Evolutionary conservation across 1,140 invertebrate species (phyloP).

Genomic region (Metaphire vulgaris): DNA sequence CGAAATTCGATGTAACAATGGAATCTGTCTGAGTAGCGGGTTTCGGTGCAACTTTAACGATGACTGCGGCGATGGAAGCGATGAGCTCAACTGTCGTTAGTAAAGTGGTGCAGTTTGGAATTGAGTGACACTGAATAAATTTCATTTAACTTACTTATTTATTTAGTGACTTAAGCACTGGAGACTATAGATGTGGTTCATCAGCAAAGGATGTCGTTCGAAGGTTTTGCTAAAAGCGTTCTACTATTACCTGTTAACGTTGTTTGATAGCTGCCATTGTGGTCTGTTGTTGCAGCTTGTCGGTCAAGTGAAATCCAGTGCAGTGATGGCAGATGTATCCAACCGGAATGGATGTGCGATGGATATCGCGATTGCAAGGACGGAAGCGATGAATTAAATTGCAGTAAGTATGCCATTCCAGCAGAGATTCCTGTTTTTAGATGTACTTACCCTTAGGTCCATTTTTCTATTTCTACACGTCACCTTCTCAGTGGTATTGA

Average conservation of each 20-base stretch:
- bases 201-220: no score
- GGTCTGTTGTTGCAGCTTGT: no score
- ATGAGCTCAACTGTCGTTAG: conserved; percentile 30
- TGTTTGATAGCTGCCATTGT: no score
- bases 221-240: no score
- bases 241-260: no score
- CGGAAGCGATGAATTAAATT: conserved; percentile 53
- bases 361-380: conserved; percentile 55
- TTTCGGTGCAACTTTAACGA: conserved; percentile 21
- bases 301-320: neutral
- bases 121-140: no score
- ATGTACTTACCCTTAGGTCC: no score
- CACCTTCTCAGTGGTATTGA: no score
- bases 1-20: conserved; percentile 23
- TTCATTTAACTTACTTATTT: neutral
- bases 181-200: no score
- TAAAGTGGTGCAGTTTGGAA: conserved; percentile 32
- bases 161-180: neutral
- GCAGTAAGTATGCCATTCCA: no score
- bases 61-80: conserved; percentile 30
- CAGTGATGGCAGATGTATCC: conserved; percentile 44
- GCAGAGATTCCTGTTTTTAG: no score
- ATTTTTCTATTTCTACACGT: no score
- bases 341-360: conserved; percentile 67
- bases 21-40: conserved; percentile 14